A percentile compares a stretch with the other conserved stretches of the same genome.
phyloP scores from a whole-genome alignment of 2,113 vertebrate species.

The Neotoma lepida region DNA sequence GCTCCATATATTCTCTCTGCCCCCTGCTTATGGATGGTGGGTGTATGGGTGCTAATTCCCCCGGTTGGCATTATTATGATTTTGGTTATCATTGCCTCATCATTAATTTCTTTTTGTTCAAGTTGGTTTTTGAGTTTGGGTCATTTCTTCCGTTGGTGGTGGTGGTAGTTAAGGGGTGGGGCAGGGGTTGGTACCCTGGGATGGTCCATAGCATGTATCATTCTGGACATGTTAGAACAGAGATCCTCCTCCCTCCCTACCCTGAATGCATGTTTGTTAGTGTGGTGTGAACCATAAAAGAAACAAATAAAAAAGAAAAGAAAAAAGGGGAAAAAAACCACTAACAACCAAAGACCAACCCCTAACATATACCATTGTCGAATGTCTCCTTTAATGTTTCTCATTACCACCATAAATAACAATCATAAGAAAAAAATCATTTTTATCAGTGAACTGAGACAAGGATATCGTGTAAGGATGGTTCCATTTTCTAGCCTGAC shows the following conservation, averaged over 20 bases:
- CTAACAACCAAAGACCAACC: slow-evolving; percentile 88
- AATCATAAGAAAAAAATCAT: slow-evolving; percentile 84
- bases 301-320: slow-evolving; percentile 77
- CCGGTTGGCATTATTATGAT: slow-evolving; percentile 57
- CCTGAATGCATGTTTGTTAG: slow-evolving; percentile 92
- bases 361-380: slow-evolving; percentile 63
- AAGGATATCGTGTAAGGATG: slow-evolving; percentile 82
- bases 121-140: slow-evolving; percentile 77
- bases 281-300: slow-evolving; percentile 81
- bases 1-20: slow-evolving; percentile 62
- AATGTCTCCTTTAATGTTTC: slow-evolving; percentile 92
- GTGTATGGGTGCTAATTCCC: slow-evolving; percentile 59
- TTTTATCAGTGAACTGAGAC: slow-evolving; percentile 81
- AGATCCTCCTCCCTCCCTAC: slow-evolving; percentile 76
- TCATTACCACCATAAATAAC: slow-evolving; percentile 89
- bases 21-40: slow-evolving; percentile 71
- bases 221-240: slow-evolving; percentile 85
- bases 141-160: slow-evolving; percentile 69
- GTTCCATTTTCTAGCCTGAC: slow-evolving; percentile 96
- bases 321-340: slow-evolving; percentile 66
- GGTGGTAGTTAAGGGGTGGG: slow-evolving; percentile 71
- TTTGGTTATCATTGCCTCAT: slow-evolving; percentile 64
- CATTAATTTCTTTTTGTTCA: slow-evolving; percentile 35
- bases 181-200: slow-evolving; percentile 65
- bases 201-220: slow-evolving; percentile 90